Percentiles rank a stretch among this genome's conserved stretches.
Conservation (phyloP, 2,113 vertebrate genomes). For the Pseudorasbora parva region DNA sequence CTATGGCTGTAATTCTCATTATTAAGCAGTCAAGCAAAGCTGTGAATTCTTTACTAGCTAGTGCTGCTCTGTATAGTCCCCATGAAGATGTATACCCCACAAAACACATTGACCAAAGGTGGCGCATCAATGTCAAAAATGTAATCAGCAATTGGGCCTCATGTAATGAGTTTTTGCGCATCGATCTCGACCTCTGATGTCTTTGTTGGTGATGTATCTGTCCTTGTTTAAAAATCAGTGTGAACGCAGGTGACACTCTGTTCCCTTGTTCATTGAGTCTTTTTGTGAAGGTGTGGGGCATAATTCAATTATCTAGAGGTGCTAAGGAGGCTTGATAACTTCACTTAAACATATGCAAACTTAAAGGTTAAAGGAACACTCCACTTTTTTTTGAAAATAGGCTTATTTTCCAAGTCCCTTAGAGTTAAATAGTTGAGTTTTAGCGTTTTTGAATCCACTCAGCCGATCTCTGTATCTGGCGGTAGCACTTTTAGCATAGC, state of each 20-base stretch:
- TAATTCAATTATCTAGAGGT: not conserved
- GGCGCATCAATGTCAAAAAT: conserved; percentile 19
- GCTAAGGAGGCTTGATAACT: not conserved
- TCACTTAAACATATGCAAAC: not conserved
- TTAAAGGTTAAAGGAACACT: too few species aligned
- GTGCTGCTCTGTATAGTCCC: not conserved
- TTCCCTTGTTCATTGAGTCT: not conserved
- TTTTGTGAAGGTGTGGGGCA: not conserved
- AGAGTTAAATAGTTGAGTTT: too few species aligned
- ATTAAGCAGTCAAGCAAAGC: conserved; percentile 53
- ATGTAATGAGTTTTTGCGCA: conserved; percentile 31
- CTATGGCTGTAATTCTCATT: conserved; percentile 43
- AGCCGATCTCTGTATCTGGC: too few species aligned
- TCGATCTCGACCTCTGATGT: conserved; percentile 15
- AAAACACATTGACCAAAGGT: conserved; percentile 23
- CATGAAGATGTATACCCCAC: conserved; percentile 22
- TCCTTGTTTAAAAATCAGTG: conserved; percentile 17
- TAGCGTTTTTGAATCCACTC: too few species aligned
- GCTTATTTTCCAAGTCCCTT: too few species aligned
- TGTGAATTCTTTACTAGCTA: conserved; percentile 6
- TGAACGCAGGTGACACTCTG: not conserved
- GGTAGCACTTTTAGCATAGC: too few species aligned
- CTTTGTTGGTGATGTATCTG: conserved; percentile 23
- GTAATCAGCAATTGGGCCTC: conserved; percentile 14
- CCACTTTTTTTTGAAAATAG: too few species aligned